phyloP scores from a whole-genome alignment of 2,888 invertebrate species.

The Resseliella maxima region DNA sequence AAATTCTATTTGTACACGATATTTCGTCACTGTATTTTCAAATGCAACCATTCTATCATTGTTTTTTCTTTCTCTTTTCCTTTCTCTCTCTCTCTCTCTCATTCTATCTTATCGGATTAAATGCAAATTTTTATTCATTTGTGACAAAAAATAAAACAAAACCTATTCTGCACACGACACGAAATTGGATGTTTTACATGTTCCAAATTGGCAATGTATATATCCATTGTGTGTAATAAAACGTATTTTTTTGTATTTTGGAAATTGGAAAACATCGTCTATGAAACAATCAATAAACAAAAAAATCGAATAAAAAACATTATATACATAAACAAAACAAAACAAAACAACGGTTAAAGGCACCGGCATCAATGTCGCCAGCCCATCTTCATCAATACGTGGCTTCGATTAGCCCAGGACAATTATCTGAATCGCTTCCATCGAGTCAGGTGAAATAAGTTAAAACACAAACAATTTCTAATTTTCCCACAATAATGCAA shows the following conservation, averaged over 20 bases:
- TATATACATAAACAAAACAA: neutral
- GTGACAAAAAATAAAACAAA: slow-evolving; percentile 1
- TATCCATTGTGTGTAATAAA: neutral
- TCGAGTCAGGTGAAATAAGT: slow-evolving; percentile 78
- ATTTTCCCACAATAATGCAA: neutral
- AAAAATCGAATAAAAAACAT: neutral
- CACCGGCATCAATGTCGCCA: slow-evolving; percentile 91
- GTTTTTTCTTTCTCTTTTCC: slow-evolving; percentile 26
- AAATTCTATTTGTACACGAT: slow-evolving; percentile 34
- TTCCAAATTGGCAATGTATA: neutral
- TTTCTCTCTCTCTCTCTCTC: neutral
- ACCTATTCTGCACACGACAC: slow-evolving; percentile 12
- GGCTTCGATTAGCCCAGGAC: slow-evolving; percentile 71
- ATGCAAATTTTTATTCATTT: slow-evolving; percentile 15
- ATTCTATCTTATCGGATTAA: neutral
- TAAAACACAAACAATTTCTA: slow-evolving; percentile 1
- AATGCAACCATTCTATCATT: slow-evolving; percentile 33
- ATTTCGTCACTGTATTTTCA: neutral
- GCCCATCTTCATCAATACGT: slow-evolving; percentile 85
- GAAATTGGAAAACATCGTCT: neutral
- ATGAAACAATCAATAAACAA: neutral
- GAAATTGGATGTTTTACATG: slow-evolving; percentile 29
- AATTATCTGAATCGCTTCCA: slow-evolving; percentile 82
- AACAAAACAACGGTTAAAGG: slow-evolving; percentile 68
- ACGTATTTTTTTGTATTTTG: no score